A percentile compares a stretch with the other conserved stretches of the same genome.
phyloP scores from a whole-genome alignment of 2,113 vertebrate species.

The Pipa parva region DNA sequence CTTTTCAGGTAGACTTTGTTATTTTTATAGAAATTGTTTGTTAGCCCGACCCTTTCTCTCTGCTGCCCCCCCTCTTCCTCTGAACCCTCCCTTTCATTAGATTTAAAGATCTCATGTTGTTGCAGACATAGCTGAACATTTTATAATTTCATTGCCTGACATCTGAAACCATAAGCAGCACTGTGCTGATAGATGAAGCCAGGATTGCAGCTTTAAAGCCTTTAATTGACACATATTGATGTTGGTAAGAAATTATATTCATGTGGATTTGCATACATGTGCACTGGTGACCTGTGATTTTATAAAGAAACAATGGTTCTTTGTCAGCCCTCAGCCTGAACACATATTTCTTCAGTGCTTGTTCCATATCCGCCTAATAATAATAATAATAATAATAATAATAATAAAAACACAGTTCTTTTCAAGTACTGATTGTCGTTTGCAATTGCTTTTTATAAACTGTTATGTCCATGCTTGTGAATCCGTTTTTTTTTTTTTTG shows the following conservation, averaged over 20 bases:
- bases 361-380: too few species aligned
- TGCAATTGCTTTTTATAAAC: too few species aligned
- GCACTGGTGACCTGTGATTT: too few species aligned
- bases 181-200: not conserved
- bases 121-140: not conserved
- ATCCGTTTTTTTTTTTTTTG: too few species aligned
- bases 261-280: constrained; percentile 35
- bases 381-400: too few species aligned
- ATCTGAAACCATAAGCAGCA: not conserved
- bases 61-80: not conserved
- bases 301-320: too few species aligned
- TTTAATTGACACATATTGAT: constrained; percentile 17
- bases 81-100: not conserved
- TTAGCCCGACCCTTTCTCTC: not conserved
- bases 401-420: too few species aligned
- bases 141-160: constrained; percentile 12
- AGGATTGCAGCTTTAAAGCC: not conserved
- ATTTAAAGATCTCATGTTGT: not conserved
- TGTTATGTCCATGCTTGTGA: too few species aligned
- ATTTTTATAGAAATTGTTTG: constrained; percentile 4
- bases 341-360: constrained; percentile 34
- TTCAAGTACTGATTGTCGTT: too few species aligned
- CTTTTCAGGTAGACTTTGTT: not conserved
- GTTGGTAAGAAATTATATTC: accelerated
- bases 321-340: constrained; percentile 40